Evolutionary conservation across 2,113 vertebrate species (phyloP).

Genomic region (Hiodon tergisus): DNA sequence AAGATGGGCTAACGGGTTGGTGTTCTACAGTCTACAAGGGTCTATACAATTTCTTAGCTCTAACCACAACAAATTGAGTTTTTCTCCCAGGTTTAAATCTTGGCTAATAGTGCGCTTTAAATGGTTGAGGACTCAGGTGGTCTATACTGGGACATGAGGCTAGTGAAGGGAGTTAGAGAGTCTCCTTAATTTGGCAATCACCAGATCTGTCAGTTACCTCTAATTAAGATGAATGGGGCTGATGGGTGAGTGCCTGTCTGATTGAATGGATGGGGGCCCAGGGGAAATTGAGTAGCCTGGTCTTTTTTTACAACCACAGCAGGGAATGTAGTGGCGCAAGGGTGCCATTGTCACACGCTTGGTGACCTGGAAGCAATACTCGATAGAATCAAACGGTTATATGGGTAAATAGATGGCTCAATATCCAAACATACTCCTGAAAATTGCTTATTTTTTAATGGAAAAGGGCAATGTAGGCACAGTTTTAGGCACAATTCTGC

Average conservation of each 20-base stretch:
- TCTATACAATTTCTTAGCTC: too few relatives aligned
- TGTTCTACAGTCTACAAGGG: too few relatives aligned
- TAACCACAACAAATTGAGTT: not conserved
- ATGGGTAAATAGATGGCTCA: too few relatives aligned
- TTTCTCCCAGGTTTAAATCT: conserved; percentile 16
- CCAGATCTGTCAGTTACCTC: conserved; percentile 48
- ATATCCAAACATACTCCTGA: too few relatives aligned
- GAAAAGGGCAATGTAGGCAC: too few relatives aligned
- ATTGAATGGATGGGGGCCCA: conserved; percentile 44
- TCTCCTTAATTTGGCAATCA: conserved; percentile 46
- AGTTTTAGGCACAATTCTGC: too few relatives aligned
- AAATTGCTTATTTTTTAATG: too few relatives aligned
- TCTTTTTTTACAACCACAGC: conserved; percentile 9
- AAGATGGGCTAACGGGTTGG: too few relatives aligned
- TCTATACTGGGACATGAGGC: conserved; percentile 24
- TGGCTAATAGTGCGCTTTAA: conserved; percentile 17
- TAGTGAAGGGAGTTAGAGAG: not conserved
- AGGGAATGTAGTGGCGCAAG: too few relatives aligned
- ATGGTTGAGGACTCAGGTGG: conserved; percentile 34
- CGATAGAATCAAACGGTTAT: too few relatives aligned
- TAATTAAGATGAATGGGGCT: conserved; percentile 62
- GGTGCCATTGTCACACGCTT: too few relatives aligned
- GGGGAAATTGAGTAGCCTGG: conserved; percentile 19
- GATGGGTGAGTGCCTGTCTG: conserved; percentile 49
- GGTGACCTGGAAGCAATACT: too few relatives aligned